phyloP scores from a whole-genome alignment of 2,888 invertebrate species.

The Nycteola revayana region DNA sequence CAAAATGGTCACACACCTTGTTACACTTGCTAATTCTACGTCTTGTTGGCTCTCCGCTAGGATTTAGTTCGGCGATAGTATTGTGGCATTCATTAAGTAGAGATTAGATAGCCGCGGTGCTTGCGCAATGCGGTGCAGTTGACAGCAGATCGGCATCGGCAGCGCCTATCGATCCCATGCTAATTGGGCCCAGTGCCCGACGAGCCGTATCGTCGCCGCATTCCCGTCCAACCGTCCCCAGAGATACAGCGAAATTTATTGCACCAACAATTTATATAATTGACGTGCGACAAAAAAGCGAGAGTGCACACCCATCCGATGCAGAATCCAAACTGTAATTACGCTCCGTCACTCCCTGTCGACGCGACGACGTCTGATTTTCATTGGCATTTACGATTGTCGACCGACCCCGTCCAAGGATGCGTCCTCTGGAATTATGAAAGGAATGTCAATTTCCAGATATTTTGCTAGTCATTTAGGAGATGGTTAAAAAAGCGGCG shows the following conservation, averaged over 20 bases:
- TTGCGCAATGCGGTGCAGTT: slow-evolving; percentile 66
- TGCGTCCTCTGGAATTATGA: slow-evolving; percentile 76
- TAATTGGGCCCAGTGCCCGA: slow-evolving; percentile 73
- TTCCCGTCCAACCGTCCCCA: slow-evolving; percentile 63
- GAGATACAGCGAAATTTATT: slow-evolving; percentile 81
- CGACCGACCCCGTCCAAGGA: slow-evolving; percentile 53
- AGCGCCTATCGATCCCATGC: slow-evolving; percentile 79
- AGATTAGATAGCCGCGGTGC: slow-evolving; percentile 69
- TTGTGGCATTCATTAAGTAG: slow-evolving; percentile 67
- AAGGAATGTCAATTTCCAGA: slow-evolving; percentile 78
- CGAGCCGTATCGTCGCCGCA: slow-evolving; percentile 63
- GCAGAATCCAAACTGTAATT: slow-evolving; percentile 69
- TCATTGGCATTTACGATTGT: slow-evolving; percentile 70
- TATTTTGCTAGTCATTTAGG: slow-evolving; percentile 76
- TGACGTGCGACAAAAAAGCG: slow-evolving; percentile 78
- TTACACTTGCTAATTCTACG: too few relatives aligned
- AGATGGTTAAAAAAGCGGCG: slow-evolving; percentile 57
- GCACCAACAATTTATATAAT: slow-evolving; percentile 81
- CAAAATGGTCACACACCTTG: too few relatives aligned
- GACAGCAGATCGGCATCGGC: slow-evolving; percentile 73
- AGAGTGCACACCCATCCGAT: slow-evolving; percentile 69
- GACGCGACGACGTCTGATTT: slow-evolving; percentile 50
- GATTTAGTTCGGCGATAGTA: slow-evolving; percentile 51
- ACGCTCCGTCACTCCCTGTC: slow-evolving; percentile 56
- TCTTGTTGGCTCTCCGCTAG: slow-evolving; percentile 16